These are phyloP conservation scores for Oreonectes daqikongensis DNA, from an alignment of 2,797 vertebrate genomes.

Conservation along the genomic window DNA sequence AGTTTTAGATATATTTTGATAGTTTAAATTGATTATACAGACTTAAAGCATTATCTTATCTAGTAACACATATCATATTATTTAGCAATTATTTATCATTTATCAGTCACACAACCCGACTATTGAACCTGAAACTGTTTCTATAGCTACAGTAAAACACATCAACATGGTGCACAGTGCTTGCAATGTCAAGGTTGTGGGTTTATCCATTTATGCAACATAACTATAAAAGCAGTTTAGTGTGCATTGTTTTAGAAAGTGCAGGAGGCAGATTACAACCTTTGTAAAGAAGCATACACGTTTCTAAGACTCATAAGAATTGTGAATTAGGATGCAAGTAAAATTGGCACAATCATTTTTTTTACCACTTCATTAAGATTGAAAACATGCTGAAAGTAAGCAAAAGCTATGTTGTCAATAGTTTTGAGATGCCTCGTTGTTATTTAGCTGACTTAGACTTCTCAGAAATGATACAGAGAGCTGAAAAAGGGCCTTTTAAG, in stretches of 20 bases:
- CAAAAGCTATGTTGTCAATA: conserved; percentile 17
- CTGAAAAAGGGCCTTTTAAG: conserved; percentile 66
- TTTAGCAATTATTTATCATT: no score
- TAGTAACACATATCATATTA: no score
- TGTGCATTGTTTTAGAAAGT: neutral
- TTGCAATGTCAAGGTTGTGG: neutral
- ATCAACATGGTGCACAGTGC: no score
- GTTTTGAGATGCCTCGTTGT: conserved; percentile 56
- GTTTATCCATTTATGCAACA: neutral
- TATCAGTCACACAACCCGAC: no score
- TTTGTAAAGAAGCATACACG: no score
- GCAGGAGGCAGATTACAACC: neutral
- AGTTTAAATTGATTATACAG: no score
- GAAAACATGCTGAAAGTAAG: conserved; percentile 8
- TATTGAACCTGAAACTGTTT: no score
- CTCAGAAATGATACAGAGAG: conserved; percentile 63
- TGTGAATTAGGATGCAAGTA: neutral
- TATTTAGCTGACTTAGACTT: conserved; percentile 57
- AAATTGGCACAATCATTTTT: neutral
- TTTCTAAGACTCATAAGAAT: no score
- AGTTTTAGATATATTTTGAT: no score
- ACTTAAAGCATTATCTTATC: no score
- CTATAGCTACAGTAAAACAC: no score
- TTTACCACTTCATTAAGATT: neutral
- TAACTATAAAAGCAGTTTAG: neutral